Conservation (phyloP, 2,113 vertebrate species). For the Anarhynchus alexandrinus region DNA sequence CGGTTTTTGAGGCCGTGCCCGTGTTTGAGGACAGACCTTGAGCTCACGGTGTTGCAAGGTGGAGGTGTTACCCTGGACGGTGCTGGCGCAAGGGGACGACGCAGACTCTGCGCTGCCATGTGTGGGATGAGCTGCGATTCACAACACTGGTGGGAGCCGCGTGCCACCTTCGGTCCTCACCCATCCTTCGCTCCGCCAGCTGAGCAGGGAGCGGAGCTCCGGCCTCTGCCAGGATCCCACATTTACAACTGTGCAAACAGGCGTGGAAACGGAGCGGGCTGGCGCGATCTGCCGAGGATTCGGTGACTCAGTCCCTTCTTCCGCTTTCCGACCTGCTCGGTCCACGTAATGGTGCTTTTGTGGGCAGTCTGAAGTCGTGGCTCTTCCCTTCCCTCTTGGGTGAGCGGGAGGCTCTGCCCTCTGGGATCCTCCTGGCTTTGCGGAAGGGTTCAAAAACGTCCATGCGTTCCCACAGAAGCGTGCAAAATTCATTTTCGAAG, state of each 20-base stretch:
- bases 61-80: neutral
- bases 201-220: neutral
- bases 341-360: neutral
- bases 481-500: neutral
- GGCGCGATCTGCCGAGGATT: neutral
- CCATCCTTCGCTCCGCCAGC: no score
- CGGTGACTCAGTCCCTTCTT: neutral
- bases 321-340: neutral
- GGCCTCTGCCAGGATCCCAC: neutral
- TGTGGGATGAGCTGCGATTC: neutral
- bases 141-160: neutral
- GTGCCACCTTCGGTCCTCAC: neutral
- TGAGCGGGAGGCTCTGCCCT: neutral
- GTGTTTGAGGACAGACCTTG: neutral
- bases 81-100: rapidly evolving
- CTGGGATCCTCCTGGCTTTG: neutral
- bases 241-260: neutral
- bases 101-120: neutral
- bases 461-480: rapidly evolving
- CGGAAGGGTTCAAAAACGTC: neutral
- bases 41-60: rapidly evolving
- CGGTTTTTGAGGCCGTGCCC: neutral
- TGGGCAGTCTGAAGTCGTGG: rapidly evolving
- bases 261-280: neutral
- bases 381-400: neutral